Evolutionary conservation across 2,797 vertebrate species (phyloP), one percentile per base, ranked within the genome.

Genomic region (Knipowitschia caucasica): DNA sequence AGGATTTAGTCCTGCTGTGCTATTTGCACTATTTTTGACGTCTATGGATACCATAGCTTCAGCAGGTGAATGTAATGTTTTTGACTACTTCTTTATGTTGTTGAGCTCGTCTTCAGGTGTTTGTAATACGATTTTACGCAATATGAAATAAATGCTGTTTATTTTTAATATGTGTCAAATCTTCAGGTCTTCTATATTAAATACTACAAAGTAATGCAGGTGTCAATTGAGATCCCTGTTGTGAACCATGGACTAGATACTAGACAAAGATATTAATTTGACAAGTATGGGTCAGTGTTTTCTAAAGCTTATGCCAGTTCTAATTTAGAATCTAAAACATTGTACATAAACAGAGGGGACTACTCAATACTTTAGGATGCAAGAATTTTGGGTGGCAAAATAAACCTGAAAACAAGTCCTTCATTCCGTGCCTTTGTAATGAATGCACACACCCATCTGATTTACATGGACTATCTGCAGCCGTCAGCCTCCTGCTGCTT

Each of bases 11-110:
- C 75, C 78, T 76, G 77, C 51, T 14, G 44, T 56, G 59, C 20
- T 67, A 45, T 81, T 89, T 89, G 86, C 87, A 89, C 86, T 88
- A 75, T 67, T 73, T n/a, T 61, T 58, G 20, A 60, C 64, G 52
- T 71, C 45, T 54, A 25, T 54, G 9, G 53, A 67, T 12, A 25
- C 27, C 38, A 62, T 27, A 12, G 24, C 58, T 69, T 53, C 2
- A 42, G 69, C 54, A 8, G 40, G 12, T 70, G 52, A 81, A 78
- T 77, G 75, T 82, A 64, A 14, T 43, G 26, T 29, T 62, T 44
- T 46, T 8, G 23, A 8, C 24, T 56, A 54, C 61, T 47, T 51
- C 27, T 18, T 40, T 50, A 26, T 63, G 36, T 59, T 71, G 18
- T 67, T 63, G 65, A 64, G 20, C 17, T 59, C 69, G 59, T 54